Evolutionary conservation across 2,113 vertebrate genomes (phyloP).

Genomic region (Sitta europaea): DNA sequence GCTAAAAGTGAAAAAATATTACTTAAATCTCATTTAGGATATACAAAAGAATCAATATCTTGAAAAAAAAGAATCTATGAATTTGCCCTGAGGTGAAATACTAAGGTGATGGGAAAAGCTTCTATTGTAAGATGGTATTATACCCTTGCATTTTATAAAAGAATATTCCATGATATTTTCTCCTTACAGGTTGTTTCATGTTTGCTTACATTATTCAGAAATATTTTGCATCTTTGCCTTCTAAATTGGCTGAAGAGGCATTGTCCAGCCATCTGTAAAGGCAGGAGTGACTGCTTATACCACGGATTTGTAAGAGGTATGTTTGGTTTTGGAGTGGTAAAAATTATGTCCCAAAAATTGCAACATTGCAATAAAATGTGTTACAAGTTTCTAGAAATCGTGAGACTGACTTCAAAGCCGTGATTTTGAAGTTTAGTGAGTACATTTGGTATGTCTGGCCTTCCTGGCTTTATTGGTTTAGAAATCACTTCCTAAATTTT

Average conservation of each 20-base stretch:
- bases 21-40: slow-evolving; percentile 28
- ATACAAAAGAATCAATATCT: slow-evolving; percentile 37
- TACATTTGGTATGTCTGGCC: not conserved
- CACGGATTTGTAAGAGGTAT: not conserved
- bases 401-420: not conserved
- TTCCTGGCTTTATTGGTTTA: not conserved
- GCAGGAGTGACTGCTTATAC: not conserved
- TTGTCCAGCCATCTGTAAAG: not conserved
- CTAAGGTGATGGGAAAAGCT: slow-evolving; percentile 13
- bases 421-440: not conserved
- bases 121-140: slow-evolving; percentile 3
- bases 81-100: slow-evolving; percentile 37
- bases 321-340: not conserved
- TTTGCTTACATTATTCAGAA: not conserved
- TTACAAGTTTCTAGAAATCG: not conserved
- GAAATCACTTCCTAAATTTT: not conserved
- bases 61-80: not conserved
- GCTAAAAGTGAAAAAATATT: not conserved
- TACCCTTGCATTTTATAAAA: not conserved
- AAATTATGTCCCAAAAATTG: not conserved
- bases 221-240: not conserved
- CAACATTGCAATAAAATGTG: not conserved
- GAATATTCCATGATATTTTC: not conserved
- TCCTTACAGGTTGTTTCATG: not conserved
- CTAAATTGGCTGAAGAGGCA: not conserved